Evolutionary conservation across 2,113 vertebrate genomes (phyloP), one percentile per base, ranked within the genome.

Genomic region (Aspidoscelis tigris): DNA sequence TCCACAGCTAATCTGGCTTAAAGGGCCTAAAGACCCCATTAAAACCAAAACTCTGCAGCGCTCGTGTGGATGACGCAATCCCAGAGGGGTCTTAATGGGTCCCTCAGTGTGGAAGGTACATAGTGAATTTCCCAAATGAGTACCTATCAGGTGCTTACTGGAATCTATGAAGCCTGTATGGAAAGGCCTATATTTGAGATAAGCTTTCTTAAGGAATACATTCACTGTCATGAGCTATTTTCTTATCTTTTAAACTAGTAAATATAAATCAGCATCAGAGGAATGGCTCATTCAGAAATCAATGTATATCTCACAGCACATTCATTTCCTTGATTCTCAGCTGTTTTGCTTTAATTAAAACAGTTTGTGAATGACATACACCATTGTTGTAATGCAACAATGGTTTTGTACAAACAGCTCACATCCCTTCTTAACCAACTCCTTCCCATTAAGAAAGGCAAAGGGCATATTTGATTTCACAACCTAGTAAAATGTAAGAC

Each of bases 401-500:
- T 82, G 84, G 69, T 76, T 86, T 89, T 80, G 81, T 93, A 92
- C 87, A 88, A 89, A 90, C 76, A 81, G 65, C n/a, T n/a, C 77
- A 26, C 70, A 21, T 81, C 53, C 85, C 90, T 93, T 87, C 72
- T 81, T 89, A 92, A 86, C 58, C 53, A 88, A 58, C 76, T 86
- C 84, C 81, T 92, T 84, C 83, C 71, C 89, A 83, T 86, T 89
- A 88, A 87, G 77, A 87, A 92, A 89, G 68, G 84, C 77, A 84
- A 85, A 90, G 89, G 80, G 33, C 71, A 39, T 90, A 89, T 90
- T 92, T 93, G 88, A 64, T 90, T 91, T 91, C 77, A 76, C 76
- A 87, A 89, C 87, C 93, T 92, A 90, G 84, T 90, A 89, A 91
- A 84, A 92, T 66, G 88, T 43, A 90, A 89, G 92, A 92, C 85